Percentiles rank a stretch among this genome's conserved stretches.
Evolutionary conservation across 2,113 vertebrate genomes (phyloP).

Genomic region (Piaya cayana): DNA sequence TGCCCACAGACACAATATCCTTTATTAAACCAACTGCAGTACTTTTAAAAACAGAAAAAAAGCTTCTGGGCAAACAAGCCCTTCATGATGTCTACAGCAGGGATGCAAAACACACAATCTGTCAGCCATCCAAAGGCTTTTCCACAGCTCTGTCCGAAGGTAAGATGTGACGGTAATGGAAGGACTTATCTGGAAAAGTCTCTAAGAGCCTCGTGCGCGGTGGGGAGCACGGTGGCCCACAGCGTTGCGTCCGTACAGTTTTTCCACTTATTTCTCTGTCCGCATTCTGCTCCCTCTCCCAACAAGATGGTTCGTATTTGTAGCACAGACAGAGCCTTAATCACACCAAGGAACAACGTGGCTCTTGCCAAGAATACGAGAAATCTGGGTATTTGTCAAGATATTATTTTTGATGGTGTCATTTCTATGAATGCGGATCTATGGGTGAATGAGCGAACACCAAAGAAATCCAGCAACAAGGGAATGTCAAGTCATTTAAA

Average conservation of each 20-base stretch:
- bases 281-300: neutral
- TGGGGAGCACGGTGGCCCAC: fast-evolving
- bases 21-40: neutral
- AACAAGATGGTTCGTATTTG: neutral
- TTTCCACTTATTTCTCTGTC: neutral
- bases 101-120: neutral
- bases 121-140: neutral
- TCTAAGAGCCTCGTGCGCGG: fast-evolving
- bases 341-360: neutral
- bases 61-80: neutral
- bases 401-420: neutral
- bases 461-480: neutral
- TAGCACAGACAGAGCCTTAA: neutral
- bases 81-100: neutral
- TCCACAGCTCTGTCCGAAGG: neutral
- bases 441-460: neutral
- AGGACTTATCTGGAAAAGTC: neutral
- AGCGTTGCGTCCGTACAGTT: fast-evolving
- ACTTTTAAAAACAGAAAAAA: neutral
- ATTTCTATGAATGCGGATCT: neutral
- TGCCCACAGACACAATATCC: neutral
- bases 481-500: neutral
- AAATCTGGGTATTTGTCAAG: neutral
- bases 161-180: neutral
- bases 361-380: neutral